These are phyloP conservation scores for Synodontis membranacea DNA, from an alignment of 2,113 vertebrate species.

Conservation along the genomic window DNA sequence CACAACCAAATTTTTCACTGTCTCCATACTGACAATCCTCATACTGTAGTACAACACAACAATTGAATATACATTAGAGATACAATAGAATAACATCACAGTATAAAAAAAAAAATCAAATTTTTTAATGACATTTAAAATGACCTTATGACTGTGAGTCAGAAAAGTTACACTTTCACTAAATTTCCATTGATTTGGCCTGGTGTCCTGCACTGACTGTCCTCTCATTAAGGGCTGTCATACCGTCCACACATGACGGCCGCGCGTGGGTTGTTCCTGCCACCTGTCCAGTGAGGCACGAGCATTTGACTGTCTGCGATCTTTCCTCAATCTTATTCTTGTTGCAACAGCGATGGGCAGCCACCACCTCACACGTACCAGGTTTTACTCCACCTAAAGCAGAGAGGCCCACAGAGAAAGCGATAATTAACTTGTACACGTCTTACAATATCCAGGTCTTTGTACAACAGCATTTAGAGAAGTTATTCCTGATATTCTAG, in stretches of 20 bases:
- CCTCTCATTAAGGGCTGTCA: slow-evolving; percentile 27
- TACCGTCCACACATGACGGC: slow-evolving; percentile 96
- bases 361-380: slow-evolving; percentile 91
- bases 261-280: slow-evolving; percentile 86
- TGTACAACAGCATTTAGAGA: background rate
- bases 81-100: background rate
- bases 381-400: slow-evolving; percentile 53
- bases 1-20: background rate
- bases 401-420: slow-evolving; percentile 20
- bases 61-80: background rate
- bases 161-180: background rate
- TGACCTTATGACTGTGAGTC: background rate
- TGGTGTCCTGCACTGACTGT: background rate
- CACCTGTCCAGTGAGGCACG: slow-evolving; percentile 92
- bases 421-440: background rate
- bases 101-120: background rate
- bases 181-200: background rate
- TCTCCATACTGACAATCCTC: slow-evolving; percentile 11
- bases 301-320: slow-evolving; percentile 94
- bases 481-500: slow-evolving; percentile 16
- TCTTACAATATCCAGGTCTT: background rate
- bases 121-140: background rate
- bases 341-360: slow-evolving; percentile 92
- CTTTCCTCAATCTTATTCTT: slow-evolving; percentile 94
- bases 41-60: background rate